Base-by-base conservation (phyloP, 2,888 invertebrate genomes). In the Eucriotettix oculatus region DNA sequence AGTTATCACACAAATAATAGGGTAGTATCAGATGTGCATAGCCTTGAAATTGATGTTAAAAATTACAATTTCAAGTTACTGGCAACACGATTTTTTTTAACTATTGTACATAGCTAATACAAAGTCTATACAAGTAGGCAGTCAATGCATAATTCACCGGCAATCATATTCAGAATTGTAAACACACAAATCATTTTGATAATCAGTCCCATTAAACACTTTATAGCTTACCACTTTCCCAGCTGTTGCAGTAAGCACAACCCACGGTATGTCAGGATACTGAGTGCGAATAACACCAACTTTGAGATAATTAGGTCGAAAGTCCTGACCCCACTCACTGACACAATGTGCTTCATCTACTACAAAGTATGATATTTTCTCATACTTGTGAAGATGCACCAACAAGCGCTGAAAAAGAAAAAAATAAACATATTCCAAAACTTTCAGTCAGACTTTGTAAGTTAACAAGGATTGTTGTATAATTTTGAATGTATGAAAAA, bases 261-360 rank as follows among this genome's bases (percentile, higher is more conserved):
- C 79, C 81, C 91, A 90, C 10, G 77, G 76, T 62, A 93, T 80
- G 59, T 79, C 76, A 59, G 80, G 80, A 70, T 86, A 84, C 64
- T 73, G 72, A 42, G 72, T 69, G 59, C 86, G 76, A 54, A 91
- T 74, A 11, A 74, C 70, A 1, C 95, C 93, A 40, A 99, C 76
- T 73, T 92, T 91, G 29, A 97, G 78, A 72, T 97, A 99, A 73
- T 94, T 93, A 0, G 94, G 94, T 10, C 95, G 79, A 72, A 99
- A 99, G 74, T 98, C 97, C 75, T 98, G 98, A 0, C 99, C 99
- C 99, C 98, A 99, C 69, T 98, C 90, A 68, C 94, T 95, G 0
- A 99, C 93, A 76, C 96, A 96, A 75, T 96, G 96, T 1, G 95
- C 96, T 76, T 99, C 99, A 75, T 99, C 99, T 12, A 99, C 88